phyloP scores from a whole-genome alignment of 2,888 invertebrate species.

The Adelognathus sp. region DNA sequence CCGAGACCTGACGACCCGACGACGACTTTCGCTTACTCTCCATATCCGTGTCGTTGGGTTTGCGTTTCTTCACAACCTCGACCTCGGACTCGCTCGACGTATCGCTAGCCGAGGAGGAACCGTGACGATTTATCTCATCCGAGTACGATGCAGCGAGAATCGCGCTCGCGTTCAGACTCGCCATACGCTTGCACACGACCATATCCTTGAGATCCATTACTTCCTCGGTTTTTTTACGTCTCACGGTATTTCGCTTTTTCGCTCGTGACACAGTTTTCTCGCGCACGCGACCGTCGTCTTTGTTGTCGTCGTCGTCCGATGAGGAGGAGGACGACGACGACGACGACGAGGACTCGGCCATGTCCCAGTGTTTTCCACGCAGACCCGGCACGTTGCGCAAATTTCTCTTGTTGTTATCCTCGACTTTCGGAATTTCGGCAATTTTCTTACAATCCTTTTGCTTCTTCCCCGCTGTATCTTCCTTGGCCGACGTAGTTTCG shows the following conservation, averaged over 20 bases:
- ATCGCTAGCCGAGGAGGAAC: constrained; percentile 82
- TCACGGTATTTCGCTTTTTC: constrained; percentile 76
- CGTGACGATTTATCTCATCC: constrained; percentile 85
- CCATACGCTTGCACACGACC: constrained; percentile 95
- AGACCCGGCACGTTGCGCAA: constrained; percentile 88
- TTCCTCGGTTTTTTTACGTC: constrained; percentile 76
- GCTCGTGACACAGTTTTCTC: constrained; percentile 71
- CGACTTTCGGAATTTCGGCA: constrained; percentile 62
- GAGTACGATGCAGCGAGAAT: constrained; percentile 94
- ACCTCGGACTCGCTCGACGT: constrained; percentile 81
- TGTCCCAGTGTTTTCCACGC: constrained; percentile 93
- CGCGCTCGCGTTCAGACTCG: constrained; percentile 94
- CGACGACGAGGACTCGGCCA: constrained; percentile 86
- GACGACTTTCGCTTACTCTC: constrained; percentile 73
- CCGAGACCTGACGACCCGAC: constrained; percentile 63
- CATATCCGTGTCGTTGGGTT: constrained; percentile 74
- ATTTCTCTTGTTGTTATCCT: constrained; percentile 86
- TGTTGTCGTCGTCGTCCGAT: too few relatives aligned
- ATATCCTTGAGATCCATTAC: constrained; percentile 93
- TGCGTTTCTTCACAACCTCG: constrained; percentile 76
- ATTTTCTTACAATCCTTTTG: constrained; percentile 60
- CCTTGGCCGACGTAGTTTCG: constrained; percentile 34
- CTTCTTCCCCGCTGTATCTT: constrained; percentile 49
- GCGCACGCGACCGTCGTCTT: constrained; percentile 70
- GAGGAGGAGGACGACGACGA: constrained; percentile 72